Base-by-base conservation (phyloP, 2,888 invertebrate species). In the Masnerella sp. region DNA sequence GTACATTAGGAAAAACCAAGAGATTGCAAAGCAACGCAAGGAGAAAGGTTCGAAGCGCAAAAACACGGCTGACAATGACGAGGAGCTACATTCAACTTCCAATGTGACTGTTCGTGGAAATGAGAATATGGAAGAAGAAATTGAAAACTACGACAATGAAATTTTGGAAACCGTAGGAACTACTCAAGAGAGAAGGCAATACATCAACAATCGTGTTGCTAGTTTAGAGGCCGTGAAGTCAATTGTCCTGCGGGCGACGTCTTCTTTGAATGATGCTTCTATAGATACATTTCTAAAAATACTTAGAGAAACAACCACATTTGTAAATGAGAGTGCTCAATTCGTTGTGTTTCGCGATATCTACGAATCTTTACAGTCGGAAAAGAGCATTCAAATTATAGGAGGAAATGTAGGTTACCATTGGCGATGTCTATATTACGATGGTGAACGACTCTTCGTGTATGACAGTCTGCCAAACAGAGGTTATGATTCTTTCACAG, bases 401-500 rank as follows among this genome's bases (percentile, higher is more conserved):
- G 78, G 78, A 30, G 62, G 73, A 25, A 51, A 45, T 7, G 25
- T 12, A 20, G 34, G 25, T 5, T 11, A 32, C 2, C 77, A 78
- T 52, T 78, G 77, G 79, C 38, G 71, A 5, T 75, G 75, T 32
- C 14, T 74, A 14, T 62, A 54, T 30, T 77, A 47, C 32, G 69
- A 78, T 58, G 67, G 73, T 5, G 5, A 34, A 11, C 38, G 28
- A 20, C 11, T 79, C 5, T 17, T 8, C 68, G 68, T 56, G 5
- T 59, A 59, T 8, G 58, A 59, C 8, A 59, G 45, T 36, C 25
- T 59, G 1, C 30, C 11, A 8, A 4, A 42, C 12, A 40, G 8
- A 5, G 22, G 38, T 38, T 28, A 40, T 7, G 4, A 40, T 1
- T 22, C 15, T 9, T 54, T 54, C 15, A 14, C 20, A n/a, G 9